phyloP scores from a whole-genome alignment of 2,113 vertebrate species.

The Osmerus mordax region DNA sequence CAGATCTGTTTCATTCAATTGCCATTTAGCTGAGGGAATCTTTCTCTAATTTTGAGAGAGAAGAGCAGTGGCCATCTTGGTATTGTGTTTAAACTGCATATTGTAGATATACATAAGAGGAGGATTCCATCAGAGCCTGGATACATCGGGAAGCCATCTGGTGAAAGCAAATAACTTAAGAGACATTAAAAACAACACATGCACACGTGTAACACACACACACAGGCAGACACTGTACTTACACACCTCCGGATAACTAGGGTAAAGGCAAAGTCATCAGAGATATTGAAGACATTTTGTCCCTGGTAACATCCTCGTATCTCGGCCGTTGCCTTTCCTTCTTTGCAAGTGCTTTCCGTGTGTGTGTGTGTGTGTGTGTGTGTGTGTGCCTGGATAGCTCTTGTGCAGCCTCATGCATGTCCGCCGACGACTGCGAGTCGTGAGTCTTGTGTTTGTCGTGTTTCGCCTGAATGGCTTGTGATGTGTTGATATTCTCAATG shows the following conservation, averaged over 20 bases:
- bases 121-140: constrained; percentile 48
- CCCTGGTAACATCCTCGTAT: not conserved
- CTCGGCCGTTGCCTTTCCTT: not conserved
- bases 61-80: not conserved
- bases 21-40: not conserved
- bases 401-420: constrained; percentile 55
- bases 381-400: constrained; percentile 16
- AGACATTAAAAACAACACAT: not conserved
- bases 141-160: constrained; percentile 45
- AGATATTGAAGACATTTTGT: no score
- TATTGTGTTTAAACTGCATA: not conserved
- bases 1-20: constrained; percentile 5
- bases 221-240: not conserved
- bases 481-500: constrained; percentile 6
- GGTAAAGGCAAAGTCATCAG: not conserved
- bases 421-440: constrained; percentile 15
- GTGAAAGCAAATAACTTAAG: not conserved
- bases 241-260: not conserved
- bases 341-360: constrained; percentile 13
- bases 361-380: no score
- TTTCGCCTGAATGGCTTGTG: constrained; percentile 21
- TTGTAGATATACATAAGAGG: not conserved
- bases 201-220: constrained; percentile 7
- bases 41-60: not conserved
- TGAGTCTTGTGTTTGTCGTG: constrained; percentile 15